phyloP scores from a whole-genome alignment of 1,140 invertebrate genomes.

The Lerema accius region DNA sequence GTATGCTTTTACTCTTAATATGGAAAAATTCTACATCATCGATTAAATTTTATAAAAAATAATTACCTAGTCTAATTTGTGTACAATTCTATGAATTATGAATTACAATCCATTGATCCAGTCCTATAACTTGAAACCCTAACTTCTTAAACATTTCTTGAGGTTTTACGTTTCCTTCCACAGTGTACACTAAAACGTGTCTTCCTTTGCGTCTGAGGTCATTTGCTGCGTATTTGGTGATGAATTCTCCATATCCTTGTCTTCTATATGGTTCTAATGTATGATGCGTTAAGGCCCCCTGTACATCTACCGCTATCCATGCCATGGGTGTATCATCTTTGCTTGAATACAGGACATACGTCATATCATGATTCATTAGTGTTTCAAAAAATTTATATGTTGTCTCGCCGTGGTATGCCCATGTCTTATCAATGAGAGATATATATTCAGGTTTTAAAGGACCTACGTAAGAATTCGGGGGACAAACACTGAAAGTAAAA shows the following conservation, averaged over 20 bases:
- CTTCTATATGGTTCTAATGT: conserved; percentile 45
- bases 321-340: conserved; percentile 41
- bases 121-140: conserved; percentile 41
- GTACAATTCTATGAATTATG: too few species aligned
- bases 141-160: conserved; percentile 48
- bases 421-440: conserved; percentile 46
- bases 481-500: conserved; percentile 33
- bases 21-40: too few species aligned
- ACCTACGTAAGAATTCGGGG: conserved; percentile 41
- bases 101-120: conserved; percentile 42
- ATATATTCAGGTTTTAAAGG: conserved; percentile 42
- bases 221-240: conserved; percentile 45
- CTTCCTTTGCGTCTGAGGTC: conserved; percentile 44
- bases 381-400: conserved; percentile 38
- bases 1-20: too few species aligned
- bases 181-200: conserved; percentile 43
- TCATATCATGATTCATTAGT: conserved; percentile 37
- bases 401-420: conserved; percentile 38
- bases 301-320: conserved; percentile 40
- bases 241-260: conserved; percentile 47
- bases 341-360: conserved; percentile 43
- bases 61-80: too few species aligned
- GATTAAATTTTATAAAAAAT: too few species aligned
- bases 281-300: conserved; percentile 45
- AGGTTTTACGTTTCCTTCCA: conserved; percentile 39